These are phyloP conservation scores for Sula dactylatra DNA, from an alignment of 2,113 vertebrate species.

Conservation along the genomic window DNA sequence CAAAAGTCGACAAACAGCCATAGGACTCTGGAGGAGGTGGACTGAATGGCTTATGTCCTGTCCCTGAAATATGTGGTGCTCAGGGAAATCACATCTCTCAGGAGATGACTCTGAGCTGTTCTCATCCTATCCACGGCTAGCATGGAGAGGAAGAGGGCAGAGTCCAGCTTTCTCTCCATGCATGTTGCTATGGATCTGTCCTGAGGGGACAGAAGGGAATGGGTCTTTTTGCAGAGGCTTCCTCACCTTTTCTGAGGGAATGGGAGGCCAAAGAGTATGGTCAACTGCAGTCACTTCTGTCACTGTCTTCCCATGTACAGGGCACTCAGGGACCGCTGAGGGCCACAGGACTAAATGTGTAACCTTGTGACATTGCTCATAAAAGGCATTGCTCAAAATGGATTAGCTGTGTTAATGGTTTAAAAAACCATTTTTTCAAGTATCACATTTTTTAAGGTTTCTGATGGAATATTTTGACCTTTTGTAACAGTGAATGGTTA, in stretches of 20 bases:
- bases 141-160: neutral
- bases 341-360: neutral
- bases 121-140: neutral
- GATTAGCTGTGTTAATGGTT: neutral
- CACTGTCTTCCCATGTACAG: neutral
- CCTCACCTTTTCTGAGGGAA: neutral
- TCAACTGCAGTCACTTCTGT: neutral
- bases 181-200: neutral
- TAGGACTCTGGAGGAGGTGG: neutral
- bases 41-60: neutral
- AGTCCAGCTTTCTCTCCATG: neutral
- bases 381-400: neutral
- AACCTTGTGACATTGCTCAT: neutral
- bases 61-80: neutral
- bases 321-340: neutral
- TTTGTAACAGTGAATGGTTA: neutral
- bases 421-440: neutral
- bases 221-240: neutral
- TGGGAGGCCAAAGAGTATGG: neutral
- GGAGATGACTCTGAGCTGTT: neutral
- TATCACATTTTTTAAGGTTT: neutral
- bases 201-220: neutral
- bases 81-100: neutral
- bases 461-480: slow-evolving; percentile 42
- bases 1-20: neutral